phyloP scores from a whole-genome alignment of 2,888 invertebrate species.

The Scaptomyza flava region DNA sequence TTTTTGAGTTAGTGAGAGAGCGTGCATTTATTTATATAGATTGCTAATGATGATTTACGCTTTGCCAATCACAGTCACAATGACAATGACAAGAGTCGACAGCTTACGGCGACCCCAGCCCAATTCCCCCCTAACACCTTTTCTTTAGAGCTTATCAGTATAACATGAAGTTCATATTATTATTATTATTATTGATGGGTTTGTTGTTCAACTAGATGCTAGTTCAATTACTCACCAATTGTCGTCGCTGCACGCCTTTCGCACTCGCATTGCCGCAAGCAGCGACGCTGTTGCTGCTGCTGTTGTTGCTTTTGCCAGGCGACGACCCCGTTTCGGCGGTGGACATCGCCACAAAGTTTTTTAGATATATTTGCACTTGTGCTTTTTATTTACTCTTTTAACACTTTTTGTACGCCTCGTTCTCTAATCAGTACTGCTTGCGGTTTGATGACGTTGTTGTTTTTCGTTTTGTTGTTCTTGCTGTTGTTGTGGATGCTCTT shows the following conservation, averaged over 20 bases:
- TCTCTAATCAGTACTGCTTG: conserved; percentile 41
- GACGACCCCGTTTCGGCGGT: conserved; percentile 84
- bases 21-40: conserved; percentile 74
- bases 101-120: conserved; percentile 15
- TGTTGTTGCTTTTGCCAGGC: conserved; percentile 79
- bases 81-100: conserved; percentile 36
- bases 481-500: conserved; percentile 16
- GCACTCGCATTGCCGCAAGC: conserved; percentile 65
- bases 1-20: conserved; percentile 36
- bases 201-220: conserved; percentile 9
- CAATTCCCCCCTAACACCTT: not conserved
- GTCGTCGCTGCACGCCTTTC: conserved; percentile 82
- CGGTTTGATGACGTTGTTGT: conserved; percentile 16
- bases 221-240: conserved; percentile 82
- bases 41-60: conserved; percentile 73
- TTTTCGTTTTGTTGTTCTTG: conserved; percentile 1
- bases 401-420: conserved; percentile 20
- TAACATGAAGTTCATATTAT: conserved; percentile 9
- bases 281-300: conserved; percentile 35
- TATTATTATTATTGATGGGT: not conserved
- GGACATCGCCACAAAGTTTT: conserved; percentile 80
- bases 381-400: conserved; percentile 13
- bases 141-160: conserved; percentile 47
- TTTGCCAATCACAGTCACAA: conserved; percentile 56
- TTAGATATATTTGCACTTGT: conserved; percentile 49